Base-by-base conservation (phyloP, 2,888 invertebrate genomes). In the Hyposoter didymator region DNA sequence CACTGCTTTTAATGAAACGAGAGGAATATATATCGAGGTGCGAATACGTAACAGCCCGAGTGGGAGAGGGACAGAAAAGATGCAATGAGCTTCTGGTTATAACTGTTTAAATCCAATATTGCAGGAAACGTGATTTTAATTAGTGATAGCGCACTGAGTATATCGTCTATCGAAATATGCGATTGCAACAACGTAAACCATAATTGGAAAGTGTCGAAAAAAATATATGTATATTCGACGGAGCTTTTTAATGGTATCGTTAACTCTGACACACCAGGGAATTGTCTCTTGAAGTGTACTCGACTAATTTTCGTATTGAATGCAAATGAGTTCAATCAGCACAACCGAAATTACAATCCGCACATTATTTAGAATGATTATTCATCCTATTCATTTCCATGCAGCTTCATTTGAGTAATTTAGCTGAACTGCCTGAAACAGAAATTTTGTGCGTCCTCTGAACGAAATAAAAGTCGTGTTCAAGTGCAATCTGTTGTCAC, bases 61-160 rank as follows among this genome's bases (percentile, higher is more conserved):
- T 8, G 70, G 52, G 47, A 45, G 66, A 49, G 62, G 28, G 47
- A n/a, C 32, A 47, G 59, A 69, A 1, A 84, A 47, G 47, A 49
- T 78, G 49, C 55, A 69, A 78, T 35, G 85, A 86, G 87, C 70
- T 80, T 59, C 28, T 55, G 78, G 73, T 85, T 85, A 86, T 88
- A 84, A 88, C 88, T 89, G 83, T 89, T 90, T 88, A 88, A 90
- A 55, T 88, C 86, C 89, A 88, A 88, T 87, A 89, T 88, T 87
- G 83, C 66, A 83, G 72, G 52, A 49, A 89, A 89, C 89, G 87
- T 80, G 88, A 89, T 88, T 89, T 90, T 89, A 90, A 90, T 91
- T 90, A 91, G 88, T 81, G 88, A 88, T 87, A 87, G 75, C 74
- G 76, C 66, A 66, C 22, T 28, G 45, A 32, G 49, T 66, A 49